A percentile compares a stretch with the other conserved stretches of the same genome.
Evolutionary conservation across 2,888 invertebrate species (phyloP).

Genomic region (Ochlodes sylvanus): DNA sequence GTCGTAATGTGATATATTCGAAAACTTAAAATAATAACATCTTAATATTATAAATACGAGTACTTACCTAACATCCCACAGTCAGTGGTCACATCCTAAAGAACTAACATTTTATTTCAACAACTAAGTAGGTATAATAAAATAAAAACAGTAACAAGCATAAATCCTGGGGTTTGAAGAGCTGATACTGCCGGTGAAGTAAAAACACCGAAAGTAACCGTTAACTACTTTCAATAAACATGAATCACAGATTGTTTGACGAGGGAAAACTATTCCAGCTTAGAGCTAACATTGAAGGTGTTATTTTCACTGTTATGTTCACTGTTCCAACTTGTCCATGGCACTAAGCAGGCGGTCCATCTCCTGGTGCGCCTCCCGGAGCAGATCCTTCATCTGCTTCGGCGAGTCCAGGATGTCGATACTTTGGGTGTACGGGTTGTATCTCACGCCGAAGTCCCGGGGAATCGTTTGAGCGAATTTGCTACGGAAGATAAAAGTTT

Average conservation of each 20-base stretch:
- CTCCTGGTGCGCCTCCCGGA: constrained; percentile 91
- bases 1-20: no score
- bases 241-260: constrained; percentile 23
- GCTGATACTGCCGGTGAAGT: no score
- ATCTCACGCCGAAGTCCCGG: constrained; percentile 95
- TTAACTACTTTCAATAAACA: not conserved
- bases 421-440: constrained; percentile 98
- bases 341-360: constrained; percentile 92
- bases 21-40: no score
- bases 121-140: no score
- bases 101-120: no score
- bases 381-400: constrained; percentile 93
- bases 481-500: constrained; percentile 80
- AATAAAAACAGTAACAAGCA: no score
- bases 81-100: no score
- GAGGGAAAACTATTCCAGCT: not conserved
- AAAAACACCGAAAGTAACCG: not conserved
- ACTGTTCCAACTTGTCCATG: constrained; percentile 86
- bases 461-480: constrained; percentile 97
- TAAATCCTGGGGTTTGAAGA: no score
- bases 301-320: no score
- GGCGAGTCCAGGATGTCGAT: constrained; percentile 97
- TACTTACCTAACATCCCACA: no score
- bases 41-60: no score
- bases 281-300: no score